Conservation (phyloP, 1,140 invertebrate genomes). For the Schmidtea mediterranea region DNA sequence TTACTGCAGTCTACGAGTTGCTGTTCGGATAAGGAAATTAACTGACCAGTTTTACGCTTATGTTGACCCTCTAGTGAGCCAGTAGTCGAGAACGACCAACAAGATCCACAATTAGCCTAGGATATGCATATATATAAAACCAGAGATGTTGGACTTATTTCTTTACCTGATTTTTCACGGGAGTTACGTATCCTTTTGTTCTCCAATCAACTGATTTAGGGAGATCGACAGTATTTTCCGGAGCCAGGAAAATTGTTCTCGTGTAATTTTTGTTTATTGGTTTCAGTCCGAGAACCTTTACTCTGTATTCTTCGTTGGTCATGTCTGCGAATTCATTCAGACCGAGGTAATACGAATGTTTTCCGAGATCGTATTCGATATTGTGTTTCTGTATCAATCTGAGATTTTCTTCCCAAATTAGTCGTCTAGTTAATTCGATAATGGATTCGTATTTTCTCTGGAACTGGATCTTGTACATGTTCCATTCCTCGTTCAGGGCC, state of each 20-base stretch:
- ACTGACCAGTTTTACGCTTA: constrained; percentile 11
- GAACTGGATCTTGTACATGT: too few relatives aligned
- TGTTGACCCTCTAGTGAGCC: constrained; percentile 16
- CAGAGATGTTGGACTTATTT: not conserved
- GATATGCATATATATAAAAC: not conserved
- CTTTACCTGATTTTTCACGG: constrained; percentile 27
- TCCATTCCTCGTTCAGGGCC: too few relatives aligned
- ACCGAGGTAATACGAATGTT: constrained; percentile 16
- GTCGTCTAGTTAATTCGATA: too few relatives aligned
- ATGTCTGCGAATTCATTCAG: constrained; percentile 19
- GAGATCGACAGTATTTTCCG: constrained; percentile 4
- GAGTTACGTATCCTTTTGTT: constrained; percentile 25
- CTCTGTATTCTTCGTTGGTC: constrained; percentile 9
- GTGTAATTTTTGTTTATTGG: not conserved
- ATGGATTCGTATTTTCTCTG: too few relatives aligned
- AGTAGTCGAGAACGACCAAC: constrained; percentile 49
- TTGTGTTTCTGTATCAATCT: constrained; percentile 17
- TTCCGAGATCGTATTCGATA: constrained; percentile 11
- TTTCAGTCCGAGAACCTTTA: not conserved
- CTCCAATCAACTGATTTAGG: constrained; percentile 26
- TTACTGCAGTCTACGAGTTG: constrained; percentile 18
- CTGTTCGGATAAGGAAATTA: constrained; percentile 17
- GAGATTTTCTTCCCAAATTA: constrained; percentile 12
- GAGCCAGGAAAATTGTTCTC: not conserved
- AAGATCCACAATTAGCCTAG: constrained; percentile 54